Evolutionary conservation across 2,888 invertebrate species (phyloP).

Genomic region (Metacarcinus magister): DNA sequence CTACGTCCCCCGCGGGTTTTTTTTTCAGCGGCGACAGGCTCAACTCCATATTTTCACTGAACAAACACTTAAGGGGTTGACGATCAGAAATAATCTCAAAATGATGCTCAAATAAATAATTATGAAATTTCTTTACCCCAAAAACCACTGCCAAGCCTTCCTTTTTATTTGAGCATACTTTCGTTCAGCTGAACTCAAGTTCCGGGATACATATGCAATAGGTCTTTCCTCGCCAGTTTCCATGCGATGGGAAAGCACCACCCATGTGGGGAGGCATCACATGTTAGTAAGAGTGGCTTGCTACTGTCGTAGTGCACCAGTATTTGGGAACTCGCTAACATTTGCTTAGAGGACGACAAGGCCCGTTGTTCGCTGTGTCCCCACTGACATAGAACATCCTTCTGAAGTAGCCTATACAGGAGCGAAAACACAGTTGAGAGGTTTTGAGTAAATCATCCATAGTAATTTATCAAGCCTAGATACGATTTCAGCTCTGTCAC

Average conservation of each 20-base stretch:
- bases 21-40: too few relatives aligned
- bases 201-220: conserved; percentile 27
- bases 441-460: conserved; percentile 33
- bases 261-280: too few relatives aligned
- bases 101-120: neutral
- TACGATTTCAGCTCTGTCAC: conserved; percentile 29
- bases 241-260: too few relatives aligned
- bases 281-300: too few relatives aligned
- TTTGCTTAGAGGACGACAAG: neutral
- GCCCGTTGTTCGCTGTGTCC: conserved; percentile 2
- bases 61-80: conserved; percentile 43
- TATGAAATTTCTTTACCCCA: conserved; percentile 29
- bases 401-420: conserved; percentile 34
- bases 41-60: conserved; percentile 42
- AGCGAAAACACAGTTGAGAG: conserved; percentile 35
- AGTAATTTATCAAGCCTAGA: conserved; percentile 22
- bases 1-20: too few relatives aligned
- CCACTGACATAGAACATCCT: conserved; percentile 29
- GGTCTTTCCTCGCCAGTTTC: too few relatives aligned
- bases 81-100: conserved; percentile 45
- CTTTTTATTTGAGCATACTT: neutral
- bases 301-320: too few relatives aligned
- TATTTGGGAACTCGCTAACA: conserved; percentile 46
- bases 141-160: neutral
- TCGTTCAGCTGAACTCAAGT: neutral